These are phyloP conservation scores for Falco naumanni DNA, from an alignment of 2,797 vertebrate species.

Conservation along the genomic window DNA sequence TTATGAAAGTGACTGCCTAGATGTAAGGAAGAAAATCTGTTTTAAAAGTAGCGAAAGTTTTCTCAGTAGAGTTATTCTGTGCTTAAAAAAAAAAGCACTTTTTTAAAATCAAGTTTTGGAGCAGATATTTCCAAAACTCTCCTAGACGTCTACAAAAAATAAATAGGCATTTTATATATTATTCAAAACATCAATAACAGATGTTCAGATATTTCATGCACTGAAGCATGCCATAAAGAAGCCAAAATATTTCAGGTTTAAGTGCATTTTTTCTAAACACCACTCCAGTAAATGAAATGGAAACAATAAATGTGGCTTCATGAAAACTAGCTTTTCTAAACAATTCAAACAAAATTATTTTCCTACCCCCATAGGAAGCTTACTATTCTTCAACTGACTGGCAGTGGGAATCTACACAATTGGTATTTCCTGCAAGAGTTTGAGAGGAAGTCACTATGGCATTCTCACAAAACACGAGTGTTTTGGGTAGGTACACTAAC, in stretches of 20 bases:
- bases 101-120: background rate
- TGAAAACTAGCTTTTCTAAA: background rate
- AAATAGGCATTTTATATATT: background rate
- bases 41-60: background rate
- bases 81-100: background rate
- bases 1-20: background rate
- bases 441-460: background rate
- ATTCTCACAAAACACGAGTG: background rate
- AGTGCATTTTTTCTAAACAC: background rate
- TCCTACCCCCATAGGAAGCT: background rate
- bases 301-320: background rate
- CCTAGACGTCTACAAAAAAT: background rate
- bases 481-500: background rate
- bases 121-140: background rate
- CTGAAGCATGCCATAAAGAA: background rate
- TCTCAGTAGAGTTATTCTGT: background rate
- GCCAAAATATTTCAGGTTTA: background rate
- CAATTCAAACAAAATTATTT: background rate
- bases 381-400: background rate
- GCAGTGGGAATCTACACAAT: background rate
- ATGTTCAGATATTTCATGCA: background rate
- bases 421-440: background rate
- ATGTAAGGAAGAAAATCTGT: background rate
- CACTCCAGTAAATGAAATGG: background rate
- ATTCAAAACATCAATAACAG: background rate